phyloP scores from a whole-genome alignment of 2,113 vertebrate species.

The Ondatra zibethicus region DNA sequence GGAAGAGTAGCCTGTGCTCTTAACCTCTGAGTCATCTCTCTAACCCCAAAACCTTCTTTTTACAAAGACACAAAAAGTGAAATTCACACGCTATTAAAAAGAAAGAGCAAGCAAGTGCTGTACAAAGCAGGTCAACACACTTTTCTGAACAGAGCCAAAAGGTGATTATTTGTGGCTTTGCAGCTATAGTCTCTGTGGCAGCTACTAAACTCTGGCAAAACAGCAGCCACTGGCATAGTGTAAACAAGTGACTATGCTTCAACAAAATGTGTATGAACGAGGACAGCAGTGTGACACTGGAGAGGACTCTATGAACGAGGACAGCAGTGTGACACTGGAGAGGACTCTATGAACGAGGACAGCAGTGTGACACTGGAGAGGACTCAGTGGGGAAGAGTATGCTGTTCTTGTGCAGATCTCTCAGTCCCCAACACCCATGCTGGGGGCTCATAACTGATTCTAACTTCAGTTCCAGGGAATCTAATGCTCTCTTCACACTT shows the following conservation, averaged over 20 bases:
- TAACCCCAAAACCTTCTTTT: not conserved
- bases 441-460: not conserved
- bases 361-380: not conserved
- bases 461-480: not conserved
- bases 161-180: not conserved
- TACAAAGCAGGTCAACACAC: not conserved
- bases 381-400: not conserved
- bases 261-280: conserved; percentile 30
- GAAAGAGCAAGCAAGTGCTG: not conserved
- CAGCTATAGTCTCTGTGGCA: not conserved
- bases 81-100: not conserved
- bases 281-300: not conserved
- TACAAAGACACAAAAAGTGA: not conserved
- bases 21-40: not conserved
- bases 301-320: conserved; percentile 18
- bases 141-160: not conserved
- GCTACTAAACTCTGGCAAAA: too few relatives aligned
- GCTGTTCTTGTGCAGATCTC: not conserved
- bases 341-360: conserved; percentile 45
- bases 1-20: not conserved
- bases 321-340: not conserved
- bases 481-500: not conserved
- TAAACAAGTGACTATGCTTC: not conserved
- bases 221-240: too few relatives aligned
- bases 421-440: not conserved